Conservation (phyloP, 1,140 invertebrate species). For the Bombus pyrosoma region DNA sequence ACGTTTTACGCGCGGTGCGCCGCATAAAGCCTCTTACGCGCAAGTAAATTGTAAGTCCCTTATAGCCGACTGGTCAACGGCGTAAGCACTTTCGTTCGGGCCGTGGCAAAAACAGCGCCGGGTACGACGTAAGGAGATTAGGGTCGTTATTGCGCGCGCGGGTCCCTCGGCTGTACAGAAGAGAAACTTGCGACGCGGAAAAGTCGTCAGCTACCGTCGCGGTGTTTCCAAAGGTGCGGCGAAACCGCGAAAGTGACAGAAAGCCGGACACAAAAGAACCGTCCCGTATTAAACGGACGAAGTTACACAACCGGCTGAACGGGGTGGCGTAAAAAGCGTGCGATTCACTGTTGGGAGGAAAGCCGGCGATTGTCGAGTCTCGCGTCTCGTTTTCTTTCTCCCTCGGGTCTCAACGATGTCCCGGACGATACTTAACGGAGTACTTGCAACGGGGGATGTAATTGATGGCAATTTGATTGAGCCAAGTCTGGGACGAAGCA, state of each 20-base stretch:
- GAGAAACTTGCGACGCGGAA: constrained; percentile 61
- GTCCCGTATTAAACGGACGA: constrained; percentile 31
- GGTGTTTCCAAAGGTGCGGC: constrained; percentile 9
- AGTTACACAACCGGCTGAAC: constrained; percentile 27
- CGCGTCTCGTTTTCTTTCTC: constrained; percentile 1
- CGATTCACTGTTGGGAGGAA: constrained; percentile 32
- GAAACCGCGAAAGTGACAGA: constrained; percentile 59
- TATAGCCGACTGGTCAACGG: constrained; percentile 70
- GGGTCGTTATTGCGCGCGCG: constrained; percentile 68
- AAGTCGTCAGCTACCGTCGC: constrained; percentile 47
- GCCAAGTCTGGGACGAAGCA: neutral
- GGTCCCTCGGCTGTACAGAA: constrained; percentile 12
- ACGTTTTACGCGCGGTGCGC: constrained; percentile 65
- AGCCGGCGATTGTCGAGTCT: constrained; percentile 36
- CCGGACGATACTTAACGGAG: neutral
- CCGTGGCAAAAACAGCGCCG: constrained; percentile 62
- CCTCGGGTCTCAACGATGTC: neutral
- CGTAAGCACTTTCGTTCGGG: constrained; percentile 68
- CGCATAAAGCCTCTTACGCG: constrained; percentile 71
- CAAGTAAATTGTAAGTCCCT: constrained; percentile 75
- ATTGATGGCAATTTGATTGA: constrained; percentile 6
- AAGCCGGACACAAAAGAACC: constrained; percentile 65
- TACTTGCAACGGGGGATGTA: neutral
- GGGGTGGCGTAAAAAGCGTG: constrained; percentile 31
- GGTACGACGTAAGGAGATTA: constrained; percentile 66